phyloP scores from a whole-genome alignment of 1,140 invertebrate genomes.

The Drosophila pseudoobscura region DNA sequence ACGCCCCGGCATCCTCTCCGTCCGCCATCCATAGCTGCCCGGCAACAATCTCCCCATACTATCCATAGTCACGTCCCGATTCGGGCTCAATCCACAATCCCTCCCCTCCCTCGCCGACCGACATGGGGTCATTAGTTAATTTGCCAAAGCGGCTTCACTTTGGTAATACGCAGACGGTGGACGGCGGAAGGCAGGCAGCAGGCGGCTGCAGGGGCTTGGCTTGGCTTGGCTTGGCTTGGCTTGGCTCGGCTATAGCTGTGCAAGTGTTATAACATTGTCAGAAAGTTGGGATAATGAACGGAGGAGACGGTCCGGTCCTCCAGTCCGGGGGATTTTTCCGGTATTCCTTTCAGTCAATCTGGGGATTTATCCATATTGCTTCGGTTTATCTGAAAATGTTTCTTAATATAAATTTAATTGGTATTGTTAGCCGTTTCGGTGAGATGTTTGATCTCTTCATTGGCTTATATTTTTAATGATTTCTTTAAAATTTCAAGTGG shows the following conservation, averaged over 20 bases:
- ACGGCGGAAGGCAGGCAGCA: background rate
- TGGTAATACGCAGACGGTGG: conserved; percentile 37
- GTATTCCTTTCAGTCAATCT: background rate
- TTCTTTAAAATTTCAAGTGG: too few relatives aligned
- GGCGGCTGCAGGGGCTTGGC: conserved; percentile 8
- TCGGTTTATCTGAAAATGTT: too few relatives aligned
- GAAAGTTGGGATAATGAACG: conserved; percentile 30
- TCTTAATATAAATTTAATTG: too few relatives aligned
- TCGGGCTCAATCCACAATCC: conserved; percentile 17
- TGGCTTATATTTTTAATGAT: too few relatives aligned
- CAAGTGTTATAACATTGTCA: conserved; percentile 20
- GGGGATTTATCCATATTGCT: too few relatives aligned
- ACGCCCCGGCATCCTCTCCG: conserved; percentile 19
- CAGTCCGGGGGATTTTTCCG: background rate
- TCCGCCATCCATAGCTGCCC: background rate
- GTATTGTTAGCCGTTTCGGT: too few relatives aligned
- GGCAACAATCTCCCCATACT: conserved; percentile 5
- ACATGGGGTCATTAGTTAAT: conserved; percentile 77
- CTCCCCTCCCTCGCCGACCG: conserved; percentile 13
- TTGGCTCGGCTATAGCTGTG: background rate
- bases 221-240: background rate
- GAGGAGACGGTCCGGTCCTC: conserved; percentile 10
- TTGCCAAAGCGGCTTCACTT: conserved; percentile 63
- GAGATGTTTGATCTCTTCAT: too few relatives aligned
- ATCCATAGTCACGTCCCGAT: background rate